Percentiles rank a stretch among this genome's conserved stretches.
Evolutionary conservation across 2,888 invertebrate genomes (phyloP).

Genomic region (Drosophila cracens): DNA sequence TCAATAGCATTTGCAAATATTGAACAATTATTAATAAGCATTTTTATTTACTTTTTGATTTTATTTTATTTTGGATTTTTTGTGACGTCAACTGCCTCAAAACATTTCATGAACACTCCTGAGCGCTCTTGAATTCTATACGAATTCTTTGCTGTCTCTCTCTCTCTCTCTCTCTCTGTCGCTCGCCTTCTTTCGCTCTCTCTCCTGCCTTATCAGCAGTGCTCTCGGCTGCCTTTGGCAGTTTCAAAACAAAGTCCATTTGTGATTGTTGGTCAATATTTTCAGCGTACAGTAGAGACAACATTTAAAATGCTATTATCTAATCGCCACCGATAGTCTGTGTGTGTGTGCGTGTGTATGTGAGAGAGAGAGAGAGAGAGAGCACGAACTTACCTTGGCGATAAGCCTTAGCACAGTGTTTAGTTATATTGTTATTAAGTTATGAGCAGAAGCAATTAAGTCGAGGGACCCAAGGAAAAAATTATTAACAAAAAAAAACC

Average conservation of each 20-base stretch:
- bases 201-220: slow-evolving; percentile 1
- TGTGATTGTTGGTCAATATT: slow-evolving; percentile 67
- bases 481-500: not conserved
- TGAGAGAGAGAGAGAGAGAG: slow-evolving; percentile 10
- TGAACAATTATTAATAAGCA: not conserved
- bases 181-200: not conserved
- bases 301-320: slow-evolving; percentile 72
- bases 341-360: slow-evolving; percentile 13
- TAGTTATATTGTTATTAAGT: slow-evolving; percentile 57
- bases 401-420: slow-evolving; percentile 66
- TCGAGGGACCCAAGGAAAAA: slow-evolving; percentile 27
- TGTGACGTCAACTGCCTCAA: slow-evolving; percentile 1
- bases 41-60: not conserved
- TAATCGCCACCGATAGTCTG: slow-evolving; percentile 52
- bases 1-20: no score
- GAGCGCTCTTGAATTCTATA: not conserved
- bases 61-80: not conserved
- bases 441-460: slow-evolving; percentile 56
- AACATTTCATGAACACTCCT: slow-evolving; percentile 11
- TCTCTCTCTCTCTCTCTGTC: not conserved
- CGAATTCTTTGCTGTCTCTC: slow-evolving; percentile 1
- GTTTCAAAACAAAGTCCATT: slow-evolving; percentile 75
- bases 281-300: slow-evolving; percentile 74
- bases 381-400: slow-evolving; percentile 50
- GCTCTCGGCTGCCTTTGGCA: slow-evolving; percentile 28